A percentile compares a stretch with the other conserved stretches of the same genome.
Evolutionary conservation across 2,113 vertebrate species (phyloP).

Genomic region (Tympanuchus pallidicinctus): DNA sequence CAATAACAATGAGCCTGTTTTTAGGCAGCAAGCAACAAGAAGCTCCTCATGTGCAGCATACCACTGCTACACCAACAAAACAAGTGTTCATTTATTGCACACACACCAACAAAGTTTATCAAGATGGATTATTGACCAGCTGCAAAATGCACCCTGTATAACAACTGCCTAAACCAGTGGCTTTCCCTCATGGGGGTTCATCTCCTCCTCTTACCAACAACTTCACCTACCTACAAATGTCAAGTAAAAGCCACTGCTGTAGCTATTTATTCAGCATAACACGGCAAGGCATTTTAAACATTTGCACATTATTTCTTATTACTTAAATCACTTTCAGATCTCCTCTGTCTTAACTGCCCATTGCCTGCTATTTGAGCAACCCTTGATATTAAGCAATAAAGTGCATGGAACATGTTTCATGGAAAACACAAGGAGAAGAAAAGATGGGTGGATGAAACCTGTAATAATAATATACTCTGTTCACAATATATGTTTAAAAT

Average conservation of each 20-base stretch:
- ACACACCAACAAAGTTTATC: background rate
- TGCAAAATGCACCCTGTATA: background rate
- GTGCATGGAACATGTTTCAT: background rate
- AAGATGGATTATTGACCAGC: background rate
- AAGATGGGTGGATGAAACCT: background rate
- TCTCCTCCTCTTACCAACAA: background rate
- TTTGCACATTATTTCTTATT: background rate
- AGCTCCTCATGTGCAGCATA: background rate
- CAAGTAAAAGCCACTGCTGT: background rate
- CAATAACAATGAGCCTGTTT: background rate
- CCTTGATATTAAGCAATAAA: background rate
- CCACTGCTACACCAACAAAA: background rate
- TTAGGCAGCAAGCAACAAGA: slow-evolving; percentile 12
- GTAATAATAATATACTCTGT: background rate
- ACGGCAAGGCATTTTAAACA: background rate
- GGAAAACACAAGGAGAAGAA: background rate
- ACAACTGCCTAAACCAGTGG: background rate
- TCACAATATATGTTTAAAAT: background rate
- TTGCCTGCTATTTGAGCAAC: background rate
- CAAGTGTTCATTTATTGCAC: background rate
- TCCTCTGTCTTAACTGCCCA: background rate
- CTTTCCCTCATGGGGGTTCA: background rate
- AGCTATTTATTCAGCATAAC: background rate
- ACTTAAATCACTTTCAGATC: background rate
- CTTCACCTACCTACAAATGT: background rate